Evolutionary conservation across 2,888 invertebrate species (phyloP).

Genomic region (Imbricaverruca yamaguchii): DNA sequence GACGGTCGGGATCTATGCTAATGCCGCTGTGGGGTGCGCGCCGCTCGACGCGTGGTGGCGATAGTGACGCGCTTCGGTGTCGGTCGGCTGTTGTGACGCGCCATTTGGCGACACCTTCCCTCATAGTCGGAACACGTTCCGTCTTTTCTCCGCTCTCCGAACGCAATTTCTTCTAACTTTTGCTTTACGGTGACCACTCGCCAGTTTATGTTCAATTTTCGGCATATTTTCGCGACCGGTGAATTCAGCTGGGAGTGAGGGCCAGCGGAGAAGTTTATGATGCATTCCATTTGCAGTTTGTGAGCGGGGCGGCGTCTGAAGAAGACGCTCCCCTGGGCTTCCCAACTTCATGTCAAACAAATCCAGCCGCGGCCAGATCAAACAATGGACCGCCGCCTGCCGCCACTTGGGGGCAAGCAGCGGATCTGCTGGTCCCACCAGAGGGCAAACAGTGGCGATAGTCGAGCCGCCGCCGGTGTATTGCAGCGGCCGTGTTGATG

Average conservation of each 20-base stretch:
- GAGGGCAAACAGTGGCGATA: no score
- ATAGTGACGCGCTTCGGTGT: no score
- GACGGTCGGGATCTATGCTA: background rate
- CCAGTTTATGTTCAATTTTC: background rate
- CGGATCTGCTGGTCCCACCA: no score
- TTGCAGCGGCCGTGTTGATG: no score
- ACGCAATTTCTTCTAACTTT: background rate
- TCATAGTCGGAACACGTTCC: no score
- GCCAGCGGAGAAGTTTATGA: background rate
- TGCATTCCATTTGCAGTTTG: slow-evolving; percentile 7
- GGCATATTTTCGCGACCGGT: background rate
- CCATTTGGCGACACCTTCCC: no score
- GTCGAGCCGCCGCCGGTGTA: no score
- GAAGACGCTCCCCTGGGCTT: background rate
- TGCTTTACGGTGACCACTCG: background rate
- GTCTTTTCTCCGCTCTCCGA: no score
- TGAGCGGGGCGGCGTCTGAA: background rate
- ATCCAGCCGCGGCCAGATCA: slow-evolving; percentile 8
- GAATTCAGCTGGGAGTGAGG: background rate
- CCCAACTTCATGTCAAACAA: slow-evolving; percentile 8
- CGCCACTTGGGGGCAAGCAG: no score
- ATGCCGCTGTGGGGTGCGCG: background rate
- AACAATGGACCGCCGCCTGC: background rate
- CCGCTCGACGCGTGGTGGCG: no score
- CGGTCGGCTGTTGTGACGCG: no score